Percentiles rank a stretch among this genome's conserved stretches.
Conservation (phyloP, 2,888 invertebrate genomes). For the Pseudeuparius sepicola region DNA sequence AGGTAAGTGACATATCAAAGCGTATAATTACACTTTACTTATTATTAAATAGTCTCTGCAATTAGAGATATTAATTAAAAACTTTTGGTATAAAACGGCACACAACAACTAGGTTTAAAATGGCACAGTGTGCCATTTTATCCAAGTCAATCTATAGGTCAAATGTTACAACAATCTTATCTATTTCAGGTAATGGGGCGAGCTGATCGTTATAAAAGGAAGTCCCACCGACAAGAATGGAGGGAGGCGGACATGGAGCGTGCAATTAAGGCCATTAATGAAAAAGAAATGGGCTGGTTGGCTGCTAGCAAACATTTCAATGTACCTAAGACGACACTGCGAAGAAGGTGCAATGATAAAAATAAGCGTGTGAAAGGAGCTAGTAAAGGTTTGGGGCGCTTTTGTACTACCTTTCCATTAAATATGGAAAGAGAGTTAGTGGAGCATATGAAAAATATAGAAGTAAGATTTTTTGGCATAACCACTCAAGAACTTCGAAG, state of each 20-base stretch:
- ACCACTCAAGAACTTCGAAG: constrained; percentile 10
- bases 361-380: constrained; percentile 7
- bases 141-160: too few relatives aligned
- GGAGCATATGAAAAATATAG: constrained; percentile 6
- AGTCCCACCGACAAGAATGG: constrained; percentile 7
- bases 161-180: neutral
- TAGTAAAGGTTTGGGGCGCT: constrained; percentile 6
- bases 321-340: constrained; percentile 12
- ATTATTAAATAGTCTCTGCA: too few relatives aligned
- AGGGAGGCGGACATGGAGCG: constrained; percentile 5
- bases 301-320: constrained; percentile 10
- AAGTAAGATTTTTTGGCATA: constrained; percentile 7
- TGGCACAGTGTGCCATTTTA: constrained; percentile 9
- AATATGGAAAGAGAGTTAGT: constrained; percentile 7
- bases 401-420: constrained; percentile 4
- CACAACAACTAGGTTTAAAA: constrained; percentile 5
- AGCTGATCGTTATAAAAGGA: neutral
- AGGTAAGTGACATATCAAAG: too few relatives aligned
- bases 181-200: constrained; percentile 4
- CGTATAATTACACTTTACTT: too few relatives aligned
- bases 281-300: constrained; percentile 3
- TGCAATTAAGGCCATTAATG: constrained; percentile 7
- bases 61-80: too few relatives aligned
- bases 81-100: constrained; percentile 7
- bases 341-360: constrained; percentile 7